A percentile compares a stretch with the other conserved stretches of the same genome.
phyloP scores from a whole-genome alignment of 1,140 invertebrate genomes.

The Drosophila lacertosa region DNA sequence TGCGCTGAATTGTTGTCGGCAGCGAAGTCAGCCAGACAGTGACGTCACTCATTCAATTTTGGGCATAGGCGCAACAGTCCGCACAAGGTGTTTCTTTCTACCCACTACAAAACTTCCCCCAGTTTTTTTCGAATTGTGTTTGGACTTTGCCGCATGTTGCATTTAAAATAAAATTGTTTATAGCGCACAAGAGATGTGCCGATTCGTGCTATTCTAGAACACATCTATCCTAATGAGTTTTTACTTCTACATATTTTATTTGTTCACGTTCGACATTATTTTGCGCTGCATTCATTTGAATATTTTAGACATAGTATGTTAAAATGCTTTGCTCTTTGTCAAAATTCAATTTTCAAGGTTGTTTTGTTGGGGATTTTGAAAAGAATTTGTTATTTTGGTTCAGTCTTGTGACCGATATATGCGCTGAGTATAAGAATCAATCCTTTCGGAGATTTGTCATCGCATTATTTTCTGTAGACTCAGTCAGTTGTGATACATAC shows the following conservation, averaged over 20 bases:
- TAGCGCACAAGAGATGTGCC: not conserved
- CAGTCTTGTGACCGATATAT: conserved; percentile 16
- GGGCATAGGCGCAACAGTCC: conserved; percentile 15
- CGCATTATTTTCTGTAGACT: not conserved
- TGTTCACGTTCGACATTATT: not conserved
- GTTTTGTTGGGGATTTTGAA: conserved; percentile 3
- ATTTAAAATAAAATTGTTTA: not conserved
- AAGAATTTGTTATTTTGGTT: conserved; percentile 24
- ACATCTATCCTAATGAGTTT: not conserved
- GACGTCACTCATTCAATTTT: conserved; percentile 14
- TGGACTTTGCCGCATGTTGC: no score
- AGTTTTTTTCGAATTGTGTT: no score
- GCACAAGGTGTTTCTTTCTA: not conserved
- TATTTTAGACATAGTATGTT: conserved; percentile 13
- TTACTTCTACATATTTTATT: not conserved
- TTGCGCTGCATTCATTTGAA: conserved; percentile 8
- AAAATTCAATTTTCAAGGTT: conserved; percentile 51
- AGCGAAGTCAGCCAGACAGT: conserved; percentile 5
- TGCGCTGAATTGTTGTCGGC: conserved; percentile 37
- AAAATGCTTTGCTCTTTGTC: conserved; percentile 13
- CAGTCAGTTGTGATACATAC: not conserved
- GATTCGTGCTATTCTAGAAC: not conserved
- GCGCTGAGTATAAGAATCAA: not conserved
- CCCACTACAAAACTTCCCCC: not conserved
- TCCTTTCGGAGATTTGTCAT: not conserved